Evolutionary conservation across 2,113 vertebrate species (phyloP).

Genomic region (Peromyscus leucopus): DNA sequence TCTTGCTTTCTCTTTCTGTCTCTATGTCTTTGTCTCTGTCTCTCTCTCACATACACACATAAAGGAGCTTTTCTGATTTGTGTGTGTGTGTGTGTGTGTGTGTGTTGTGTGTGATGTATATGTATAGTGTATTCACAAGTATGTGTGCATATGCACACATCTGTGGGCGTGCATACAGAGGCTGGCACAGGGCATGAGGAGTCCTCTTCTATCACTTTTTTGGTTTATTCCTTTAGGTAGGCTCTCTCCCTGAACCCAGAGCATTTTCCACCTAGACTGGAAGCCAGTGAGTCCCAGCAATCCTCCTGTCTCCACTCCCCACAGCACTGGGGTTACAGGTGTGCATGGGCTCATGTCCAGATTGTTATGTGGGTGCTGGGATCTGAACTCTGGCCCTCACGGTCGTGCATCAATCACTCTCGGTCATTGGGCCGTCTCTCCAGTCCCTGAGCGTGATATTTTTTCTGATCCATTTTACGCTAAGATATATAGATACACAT

Average conservation of each 20-base stretch:
- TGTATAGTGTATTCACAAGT: not conserved
- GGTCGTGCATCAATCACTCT: not conserved
- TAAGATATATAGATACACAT: not conserved
- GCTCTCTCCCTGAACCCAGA: not conserved
- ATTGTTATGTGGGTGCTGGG: no score
- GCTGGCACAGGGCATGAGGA: not conserved
- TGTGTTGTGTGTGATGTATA: no score
- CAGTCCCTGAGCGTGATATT: not conserved
- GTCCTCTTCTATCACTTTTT: not conserved
- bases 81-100: not conserved
- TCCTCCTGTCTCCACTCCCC: not conserved
- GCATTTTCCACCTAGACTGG: not conserved
- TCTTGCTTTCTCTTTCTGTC: not conserved
- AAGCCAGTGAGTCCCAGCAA: not conserved
- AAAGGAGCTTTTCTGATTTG: not conserved
- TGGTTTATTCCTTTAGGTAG: not conserved
- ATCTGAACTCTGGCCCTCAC: not conserved
- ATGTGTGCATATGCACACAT: not conserved
- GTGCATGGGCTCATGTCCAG: not conserved
- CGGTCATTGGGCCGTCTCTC: not conserved
- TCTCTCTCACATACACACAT: not conserved
- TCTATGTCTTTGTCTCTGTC: not conserved
- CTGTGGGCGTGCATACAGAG: not conserved
- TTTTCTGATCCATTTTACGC: not conserved
- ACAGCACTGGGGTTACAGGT: not conserved